These are phyloP conservation scores for Microchirus variegatus DNA, from an alignment of 2,797 vertebrate species.

Conservation along the genomic window DNA sequence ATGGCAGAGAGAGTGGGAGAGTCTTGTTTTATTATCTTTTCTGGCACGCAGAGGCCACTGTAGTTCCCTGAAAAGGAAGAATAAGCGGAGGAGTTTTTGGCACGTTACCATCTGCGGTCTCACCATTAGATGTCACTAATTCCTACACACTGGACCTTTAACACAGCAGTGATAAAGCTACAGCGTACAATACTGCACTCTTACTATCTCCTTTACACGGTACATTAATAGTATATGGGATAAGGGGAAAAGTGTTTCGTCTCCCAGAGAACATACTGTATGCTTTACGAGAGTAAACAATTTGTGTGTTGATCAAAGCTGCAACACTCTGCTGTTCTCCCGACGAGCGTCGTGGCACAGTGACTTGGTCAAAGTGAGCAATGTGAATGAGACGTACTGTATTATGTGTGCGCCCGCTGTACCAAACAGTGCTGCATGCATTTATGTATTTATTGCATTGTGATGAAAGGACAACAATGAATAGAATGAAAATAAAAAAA, in stretches of 20 bases:
- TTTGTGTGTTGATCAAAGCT: slow-evolving; percentile 47
- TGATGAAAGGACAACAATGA: slow-evolving; percentile 50
- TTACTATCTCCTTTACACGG: neutral
- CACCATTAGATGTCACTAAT: no score
- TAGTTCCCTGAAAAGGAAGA: no score
- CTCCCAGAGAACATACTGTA: neutral
- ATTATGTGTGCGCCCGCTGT: slow-evolving; percentile 37
- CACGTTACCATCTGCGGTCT: no score
- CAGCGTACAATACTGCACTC: neutral
- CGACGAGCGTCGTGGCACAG: slow-evolving; percentile 26
- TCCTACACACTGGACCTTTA: neutral
- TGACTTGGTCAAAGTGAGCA: slow-evolving; percentile 34
- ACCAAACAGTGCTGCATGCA: slow-evolving; percentile 3
- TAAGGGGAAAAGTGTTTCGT: neutral
- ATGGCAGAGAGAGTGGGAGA: no score
- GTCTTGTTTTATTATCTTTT: no score
- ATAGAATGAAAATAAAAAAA: slow-evolving; percentile 23
- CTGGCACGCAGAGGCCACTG: no score
- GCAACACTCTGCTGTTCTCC: slow-evolving; percentile 30
- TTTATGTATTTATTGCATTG: neutral
- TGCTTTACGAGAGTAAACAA: slow-evolving; percentile 22
- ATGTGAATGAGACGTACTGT: slow-evolving; percentile 35
- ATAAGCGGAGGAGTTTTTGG: no score
- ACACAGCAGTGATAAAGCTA: no score
- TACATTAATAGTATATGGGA: neutral